A percentile compares a stretch with the other conserved stretches of the same genome.
These are phyloP conservation scores for Gila robusta DNA, from an alignment of 2,797 vertebrate genomes.

Conservation along the genomic window DNA sequence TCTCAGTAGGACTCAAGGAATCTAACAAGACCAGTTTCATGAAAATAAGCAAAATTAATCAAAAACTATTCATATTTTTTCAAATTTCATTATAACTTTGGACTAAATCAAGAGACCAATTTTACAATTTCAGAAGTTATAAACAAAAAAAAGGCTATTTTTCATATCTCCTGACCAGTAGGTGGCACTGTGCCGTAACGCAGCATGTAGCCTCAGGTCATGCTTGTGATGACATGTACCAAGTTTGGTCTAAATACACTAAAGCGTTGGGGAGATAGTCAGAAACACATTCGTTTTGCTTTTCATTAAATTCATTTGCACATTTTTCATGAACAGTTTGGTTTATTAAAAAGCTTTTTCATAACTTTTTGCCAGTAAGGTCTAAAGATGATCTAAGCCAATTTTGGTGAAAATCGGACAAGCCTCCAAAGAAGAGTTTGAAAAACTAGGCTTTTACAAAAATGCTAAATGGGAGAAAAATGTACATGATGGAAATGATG, in stretches of 20 bases:
- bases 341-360: background rate
- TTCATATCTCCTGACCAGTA: no score
- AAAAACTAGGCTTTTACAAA: background rate
- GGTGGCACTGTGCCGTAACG: background rate
- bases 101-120: background rate
- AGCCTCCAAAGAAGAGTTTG: no score
- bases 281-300: background rate
- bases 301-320: background rate
- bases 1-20: background rate
- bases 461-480: background rate
- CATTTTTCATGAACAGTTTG: background rate
- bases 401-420: background rate
- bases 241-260: background rate
- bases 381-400: background rate
- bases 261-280: background rate
- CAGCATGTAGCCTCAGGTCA: background rate
- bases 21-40: background rate
- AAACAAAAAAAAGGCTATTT: background rate
- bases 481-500: background rate
- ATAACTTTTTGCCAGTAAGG: background rate
- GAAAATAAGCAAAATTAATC: background rate
- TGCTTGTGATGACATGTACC: background rate
- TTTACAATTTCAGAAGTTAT: background rate
- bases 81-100: background rate
- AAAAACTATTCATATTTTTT: background rate